Conservation (phyloP, 2,113 vertebrate genomes). For the Vidua chalybeata region DNA sequence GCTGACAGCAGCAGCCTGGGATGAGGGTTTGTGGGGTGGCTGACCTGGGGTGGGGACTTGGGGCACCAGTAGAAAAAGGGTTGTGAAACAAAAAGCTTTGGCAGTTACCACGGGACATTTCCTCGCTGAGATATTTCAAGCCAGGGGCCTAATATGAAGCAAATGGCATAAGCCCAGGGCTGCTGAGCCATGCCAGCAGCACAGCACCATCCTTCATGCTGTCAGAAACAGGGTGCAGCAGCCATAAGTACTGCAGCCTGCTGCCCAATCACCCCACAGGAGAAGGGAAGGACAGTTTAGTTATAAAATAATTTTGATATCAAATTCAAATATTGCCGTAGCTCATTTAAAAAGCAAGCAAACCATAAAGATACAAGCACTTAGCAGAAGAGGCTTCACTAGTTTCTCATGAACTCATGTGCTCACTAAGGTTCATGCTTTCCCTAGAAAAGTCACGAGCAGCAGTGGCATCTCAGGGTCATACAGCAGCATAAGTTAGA, state of each 20-base stretch:
- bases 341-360: neutral
- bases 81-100: neutral
- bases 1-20: neutral
- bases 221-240: neutral
- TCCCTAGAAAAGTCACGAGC: neutral
- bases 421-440: neutral
- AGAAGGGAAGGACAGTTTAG: neutral
- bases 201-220: neutral
- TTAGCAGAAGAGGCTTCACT: neutral
- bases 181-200: neutral
- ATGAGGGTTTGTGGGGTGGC: neutral
- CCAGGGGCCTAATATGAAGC: neutral
- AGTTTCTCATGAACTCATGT: accelerated
- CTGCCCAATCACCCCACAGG: neutral
- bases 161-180: neutral
- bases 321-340: neutral
- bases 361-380: neutral
- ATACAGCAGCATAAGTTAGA: neutral
- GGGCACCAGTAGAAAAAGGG: neutral
- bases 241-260: neutral
- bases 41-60: neutral
- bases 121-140: neutral
- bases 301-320: neutral
- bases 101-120: neutral
- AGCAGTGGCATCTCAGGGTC: neutral